phyloP scores from a whole-genome alignment of 2,797 vertebrate species.

The Picus viridis region DNA sequence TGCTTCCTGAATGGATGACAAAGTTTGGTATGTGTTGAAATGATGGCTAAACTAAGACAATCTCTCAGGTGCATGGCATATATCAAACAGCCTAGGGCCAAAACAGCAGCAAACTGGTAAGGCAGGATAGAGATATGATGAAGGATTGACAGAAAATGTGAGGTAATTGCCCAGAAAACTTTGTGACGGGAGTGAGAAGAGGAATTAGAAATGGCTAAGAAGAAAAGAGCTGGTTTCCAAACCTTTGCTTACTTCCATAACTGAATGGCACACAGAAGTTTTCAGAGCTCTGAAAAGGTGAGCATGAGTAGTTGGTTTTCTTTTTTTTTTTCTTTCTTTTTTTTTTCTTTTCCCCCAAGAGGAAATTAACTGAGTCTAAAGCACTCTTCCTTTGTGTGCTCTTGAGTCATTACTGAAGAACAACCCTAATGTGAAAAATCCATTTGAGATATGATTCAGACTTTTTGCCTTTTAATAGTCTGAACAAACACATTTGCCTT shows the following conservation, averaged over 20 bases:
- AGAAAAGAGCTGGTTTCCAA: background rate
- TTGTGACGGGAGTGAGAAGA: background rate
- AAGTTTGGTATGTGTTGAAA: background rate
- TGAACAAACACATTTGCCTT: background rate
- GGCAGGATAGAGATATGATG: background rate
- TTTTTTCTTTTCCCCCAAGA: conserved; percentile 11
- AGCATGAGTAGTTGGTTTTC: background rate
- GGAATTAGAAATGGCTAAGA: background rate
- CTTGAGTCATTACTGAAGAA: conserved; percentile 16
- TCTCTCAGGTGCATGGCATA: background rate
- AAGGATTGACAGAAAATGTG: conserved; percentile 8
- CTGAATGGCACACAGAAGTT: background rate
- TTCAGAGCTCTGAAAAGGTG: conserved; percentile 8
- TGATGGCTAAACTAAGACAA: background rate
- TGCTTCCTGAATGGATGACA: background rate
- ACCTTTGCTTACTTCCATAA: conserved; percentile 3
- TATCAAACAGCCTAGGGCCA: conserved; percentile 6
- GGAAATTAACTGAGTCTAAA: background rate
- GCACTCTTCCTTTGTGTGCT: background rate
- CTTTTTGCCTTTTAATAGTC: background rate
- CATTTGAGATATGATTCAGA: background rate
- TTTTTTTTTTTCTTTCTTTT: conserved; percentile 44
- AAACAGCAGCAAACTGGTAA: conserved; percentile 26
- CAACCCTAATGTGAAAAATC: background rate
- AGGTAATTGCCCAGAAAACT: conserved; percentile 1